Percentiles rank a stretch among this genome's conserved stretches.
These are phyloP conservation scores for Shinisaurus crocodilurus DNA, from an alignment of 2,113 vertebrate species.

Conservation along the genomic window DNA sequence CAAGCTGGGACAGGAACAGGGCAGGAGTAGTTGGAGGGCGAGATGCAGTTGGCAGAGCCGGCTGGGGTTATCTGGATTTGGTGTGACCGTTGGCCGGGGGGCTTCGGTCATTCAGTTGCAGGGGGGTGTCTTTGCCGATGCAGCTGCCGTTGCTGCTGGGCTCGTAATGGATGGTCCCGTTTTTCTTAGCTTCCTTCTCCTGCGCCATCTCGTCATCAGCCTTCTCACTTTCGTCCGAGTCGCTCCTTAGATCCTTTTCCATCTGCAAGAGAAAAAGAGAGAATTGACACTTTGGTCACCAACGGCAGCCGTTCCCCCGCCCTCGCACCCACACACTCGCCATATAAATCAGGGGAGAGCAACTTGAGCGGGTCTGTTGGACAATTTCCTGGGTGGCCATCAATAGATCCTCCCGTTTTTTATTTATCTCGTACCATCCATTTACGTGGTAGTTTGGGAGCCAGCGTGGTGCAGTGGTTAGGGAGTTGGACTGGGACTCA, in stretches of 20 bases:
- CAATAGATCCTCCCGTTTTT: too few relatives aligned
- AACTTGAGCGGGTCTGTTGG: too few relatives aligned
- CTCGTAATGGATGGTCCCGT: conserved; percentile 36
- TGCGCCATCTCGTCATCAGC: conserved; percentile 57
- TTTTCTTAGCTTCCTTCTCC: conserved; percentile 68
- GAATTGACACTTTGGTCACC: background rate
- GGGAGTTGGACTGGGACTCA: too few relatives aligned
- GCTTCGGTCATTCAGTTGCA: conserved; percentile 42
- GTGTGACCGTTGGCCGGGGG: conserved; percentile 52
- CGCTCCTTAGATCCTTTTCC: conserved; percentile 90
- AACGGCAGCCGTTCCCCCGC: background rate
- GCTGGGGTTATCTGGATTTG: conserved; percentile 54
- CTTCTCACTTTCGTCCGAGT: conserved; percentile 83
- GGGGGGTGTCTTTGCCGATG: conserved; percentile 64
- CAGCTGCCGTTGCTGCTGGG: conserved; percentile 71
- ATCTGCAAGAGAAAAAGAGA: conserved; percentile 73
- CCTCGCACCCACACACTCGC: background rate
- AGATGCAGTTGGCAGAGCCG: rapidly evolving
- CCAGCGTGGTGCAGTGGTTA: too few relatives aligned
- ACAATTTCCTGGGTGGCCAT: too few relatives aligned
- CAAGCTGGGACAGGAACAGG: background rate
- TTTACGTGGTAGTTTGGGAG: too few relatives aligned
- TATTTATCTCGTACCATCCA: too few relatives aligned
- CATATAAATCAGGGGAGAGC: too few relatives aligned
- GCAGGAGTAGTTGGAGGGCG: rapidly evolving